Conservation (phyloP, 2,888 invertebrate species). For the Amphipyra berbera region DNA sequence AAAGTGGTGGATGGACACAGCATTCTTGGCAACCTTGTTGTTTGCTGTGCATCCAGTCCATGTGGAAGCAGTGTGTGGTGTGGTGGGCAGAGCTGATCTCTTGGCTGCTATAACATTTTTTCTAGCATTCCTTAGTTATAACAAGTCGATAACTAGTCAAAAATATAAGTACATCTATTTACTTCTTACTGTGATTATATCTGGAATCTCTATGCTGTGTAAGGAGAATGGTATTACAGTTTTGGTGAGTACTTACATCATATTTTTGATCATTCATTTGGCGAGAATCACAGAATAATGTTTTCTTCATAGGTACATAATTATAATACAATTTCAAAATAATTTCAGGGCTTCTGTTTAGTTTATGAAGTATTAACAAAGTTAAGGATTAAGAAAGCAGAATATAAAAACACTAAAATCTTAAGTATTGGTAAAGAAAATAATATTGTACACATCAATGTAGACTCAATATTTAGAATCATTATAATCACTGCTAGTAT, state of each 20-base stretch:
- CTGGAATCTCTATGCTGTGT: slow-evolving; percentile 93
- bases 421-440: slow-evolving; percentile 6
- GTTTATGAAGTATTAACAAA: slow-evolving; percentile 91
- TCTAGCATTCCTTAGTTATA: slow-evolving; percentile 92
- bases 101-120: slow-evolving; percentile 95
- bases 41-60: slow-evolving; percentile 98
- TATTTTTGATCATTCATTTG: too few species aligned
- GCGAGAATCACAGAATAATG: too few species aligned
- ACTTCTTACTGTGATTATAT: slow-evolving; percentile 78
- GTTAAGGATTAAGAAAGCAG: slow-evolving; percentile 58
- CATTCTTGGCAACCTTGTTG: slow-evolving; percentile 92
- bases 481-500: slow-evolving; percentile 85
- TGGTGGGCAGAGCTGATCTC: slow-evolving; percentile 98
- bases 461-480: slow-evolving; percentile 82
- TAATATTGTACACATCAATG: slow-evolving; percentile 5
- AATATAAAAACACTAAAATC: slow-evolving; percentile 26
- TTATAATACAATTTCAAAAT: slow-evolving; percentile 3
- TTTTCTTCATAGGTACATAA: background rate
- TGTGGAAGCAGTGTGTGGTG: slow-evolving; percentile 97
- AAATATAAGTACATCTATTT: slow-evolving; percentile 63
- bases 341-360: slow-evolving; percentile 91
- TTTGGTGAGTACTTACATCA: slow-evolving; percentile 88
- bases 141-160: slow-evolving; percentile 67
- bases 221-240: slow-evolving; percentile 98
- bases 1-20: slow-evolving; percentile 73